A percentile compares a stretch with the other conserved stretches of the same genome.
Evolutionary conservation across 2,797 vertebrate genomes (phyloP).

Genomic region (Etheostoma perlongum): DNA sequence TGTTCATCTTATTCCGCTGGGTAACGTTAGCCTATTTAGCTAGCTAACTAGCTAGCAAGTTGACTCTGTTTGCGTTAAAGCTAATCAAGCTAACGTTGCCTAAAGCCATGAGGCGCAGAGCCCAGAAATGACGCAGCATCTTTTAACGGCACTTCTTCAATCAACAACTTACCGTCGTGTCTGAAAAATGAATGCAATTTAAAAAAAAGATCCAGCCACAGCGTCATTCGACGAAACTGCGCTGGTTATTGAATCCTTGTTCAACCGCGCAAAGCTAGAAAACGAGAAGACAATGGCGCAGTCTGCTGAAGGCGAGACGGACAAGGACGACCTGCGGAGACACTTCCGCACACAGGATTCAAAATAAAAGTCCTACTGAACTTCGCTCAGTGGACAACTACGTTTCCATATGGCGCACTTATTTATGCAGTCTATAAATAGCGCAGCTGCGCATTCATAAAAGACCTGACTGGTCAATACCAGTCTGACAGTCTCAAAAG

Average conservation of each 20-base stretch:
- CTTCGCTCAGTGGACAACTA: not conserved
- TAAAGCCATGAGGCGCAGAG: not conserved
- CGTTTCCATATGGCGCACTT: not conserved
- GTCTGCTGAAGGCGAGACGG: not conserved
- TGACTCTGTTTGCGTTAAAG: not conserved
- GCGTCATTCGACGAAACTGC: not conserved
- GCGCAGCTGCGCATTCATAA: too few species aligned
- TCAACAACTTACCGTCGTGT: conserved; percentile 41
- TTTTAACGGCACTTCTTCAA: not conserved
- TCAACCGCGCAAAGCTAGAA: accelerated
- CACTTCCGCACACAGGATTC: not conserved
- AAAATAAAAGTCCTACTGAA: conserved; percentile 28
- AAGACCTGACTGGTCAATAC: not conserved
- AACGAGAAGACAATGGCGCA: not conserved
- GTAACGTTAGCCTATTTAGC: not conserved
- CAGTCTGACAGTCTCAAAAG: too few species aligned
- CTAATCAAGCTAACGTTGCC: not conserved
- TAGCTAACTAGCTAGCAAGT: accelerated
- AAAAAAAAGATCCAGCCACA: accelerated
- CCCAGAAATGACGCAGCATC: conserved; percentile 40
- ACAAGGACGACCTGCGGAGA: accelerated
- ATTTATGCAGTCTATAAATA: not conserved
- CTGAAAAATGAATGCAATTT: not conserved
- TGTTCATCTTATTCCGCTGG: accelerated
- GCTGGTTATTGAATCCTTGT: accelerated